Evolutionary conservation across 1,140 invertebrate genomes (phyloP).

Genomic region (Anastrepha obliqua): DNA sequence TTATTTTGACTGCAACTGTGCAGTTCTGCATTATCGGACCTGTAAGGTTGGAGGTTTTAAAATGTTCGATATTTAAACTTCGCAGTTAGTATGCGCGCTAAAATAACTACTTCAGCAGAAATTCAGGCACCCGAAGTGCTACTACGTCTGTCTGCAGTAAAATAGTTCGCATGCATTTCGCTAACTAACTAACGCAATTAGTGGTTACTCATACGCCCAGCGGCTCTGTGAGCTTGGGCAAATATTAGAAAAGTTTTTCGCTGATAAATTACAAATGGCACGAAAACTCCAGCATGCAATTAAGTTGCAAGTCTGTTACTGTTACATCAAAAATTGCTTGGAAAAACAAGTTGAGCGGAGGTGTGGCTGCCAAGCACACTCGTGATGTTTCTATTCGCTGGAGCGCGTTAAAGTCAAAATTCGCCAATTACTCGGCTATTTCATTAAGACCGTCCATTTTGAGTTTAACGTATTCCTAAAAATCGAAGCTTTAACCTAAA

Average conservation of each 20-base stretch:
- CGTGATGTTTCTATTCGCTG: too few species aligned
- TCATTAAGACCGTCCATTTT: too few species aligned
- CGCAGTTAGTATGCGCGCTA: too few species aligned
- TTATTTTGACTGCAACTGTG: too few species aligned
- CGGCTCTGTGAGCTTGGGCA: not conserved
- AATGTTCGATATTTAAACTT: too few species aligned
- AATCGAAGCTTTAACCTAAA: too few species aligned
- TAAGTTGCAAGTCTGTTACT: conserved; percentile 1
- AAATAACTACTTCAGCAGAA: not conserved
- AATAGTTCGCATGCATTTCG: not conserved
- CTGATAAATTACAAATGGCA: not conserved
- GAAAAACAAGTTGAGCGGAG: not conserved
- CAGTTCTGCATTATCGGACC: too few species aligned
- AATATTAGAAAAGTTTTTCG: conserved; percentile 41
- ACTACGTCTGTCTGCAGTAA: not conserved
- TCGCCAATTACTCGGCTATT: too few species aligned
- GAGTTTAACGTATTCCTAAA: too few species aligned
- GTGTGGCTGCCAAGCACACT: not conserved
- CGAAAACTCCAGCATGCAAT: conserved; percentile 4
- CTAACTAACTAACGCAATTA: conserved; percentile 27
- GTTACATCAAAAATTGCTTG: not conserved
- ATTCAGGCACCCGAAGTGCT: not conserved
- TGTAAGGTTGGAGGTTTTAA: too few species aligned
- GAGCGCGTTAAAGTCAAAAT: too few species aligned
- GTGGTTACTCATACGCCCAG: conserved; percentile 28